Conservation (phyloP, 2,797 vertebrate genomes). For the Tiaroga cobitis region DNA sequence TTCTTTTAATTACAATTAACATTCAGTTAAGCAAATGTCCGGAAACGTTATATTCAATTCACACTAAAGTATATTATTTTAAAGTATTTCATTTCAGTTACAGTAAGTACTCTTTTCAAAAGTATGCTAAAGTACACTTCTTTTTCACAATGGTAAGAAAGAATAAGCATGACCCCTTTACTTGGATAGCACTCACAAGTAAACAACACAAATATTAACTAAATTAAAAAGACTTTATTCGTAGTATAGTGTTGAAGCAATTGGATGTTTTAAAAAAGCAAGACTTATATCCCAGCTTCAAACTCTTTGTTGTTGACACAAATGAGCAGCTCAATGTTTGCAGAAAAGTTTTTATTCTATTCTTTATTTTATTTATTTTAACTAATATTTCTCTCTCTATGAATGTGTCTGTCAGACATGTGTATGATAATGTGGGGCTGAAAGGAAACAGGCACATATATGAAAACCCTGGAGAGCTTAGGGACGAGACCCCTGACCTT, state of each 20-base stretch:
- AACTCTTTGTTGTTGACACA: background rate
- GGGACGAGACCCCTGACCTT: slow-evolving; percentile 85
- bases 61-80: background rate
- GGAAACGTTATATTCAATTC: background rate
- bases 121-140: background rate
- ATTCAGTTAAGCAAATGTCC: background rate
- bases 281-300: background rate
- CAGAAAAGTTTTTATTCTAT: background rate
- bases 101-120: background rate
- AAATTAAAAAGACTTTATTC: background rate
- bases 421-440: slow-evolving; percentile 73
- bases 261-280: background rate
- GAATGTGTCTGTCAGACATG: slow-evolving; percentile 67
- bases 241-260: background rate
- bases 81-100: background rate
- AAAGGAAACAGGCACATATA: slow-evolving; percentile 72
- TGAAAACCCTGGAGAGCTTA: slow-evolving; percentile 76
- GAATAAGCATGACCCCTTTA: background rate
- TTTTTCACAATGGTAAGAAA: background rate
- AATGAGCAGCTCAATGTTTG: slow-evolving; percentile 8
- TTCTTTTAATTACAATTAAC: background rate
- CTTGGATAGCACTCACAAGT: background rate
- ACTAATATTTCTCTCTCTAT: background rate
- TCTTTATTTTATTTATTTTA: background rate
- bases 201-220: background rate